phyloP scores from a whole-genome alignment of 2,113 vertebrate species.

The Laticauda laticaudata region DNA sequence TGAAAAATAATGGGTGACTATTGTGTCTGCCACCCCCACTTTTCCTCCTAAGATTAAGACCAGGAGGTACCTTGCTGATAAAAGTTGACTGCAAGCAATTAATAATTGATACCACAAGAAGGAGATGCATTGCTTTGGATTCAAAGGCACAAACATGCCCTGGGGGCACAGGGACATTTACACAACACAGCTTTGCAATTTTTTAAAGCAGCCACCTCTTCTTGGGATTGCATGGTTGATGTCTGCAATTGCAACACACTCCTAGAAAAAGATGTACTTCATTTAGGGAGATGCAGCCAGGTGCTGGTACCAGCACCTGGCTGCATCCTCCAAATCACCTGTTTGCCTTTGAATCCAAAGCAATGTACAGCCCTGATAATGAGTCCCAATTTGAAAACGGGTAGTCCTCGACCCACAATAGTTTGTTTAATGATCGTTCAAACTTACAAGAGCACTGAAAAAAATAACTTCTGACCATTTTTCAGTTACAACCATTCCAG shows the following conservation, averaged over 20 bases:
- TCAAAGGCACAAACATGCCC: not conserved
- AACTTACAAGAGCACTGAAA: not conserved
- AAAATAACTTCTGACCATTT: not conserved
- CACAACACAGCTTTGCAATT: not conserved
- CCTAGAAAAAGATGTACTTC: not conserved
- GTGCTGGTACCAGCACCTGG: no score
- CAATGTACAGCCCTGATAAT: not conserved
- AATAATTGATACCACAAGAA: not conserved
- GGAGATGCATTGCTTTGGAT: not conserved
- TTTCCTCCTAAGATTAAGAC: not conserved
- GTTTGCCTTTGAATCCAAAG: not conserved
- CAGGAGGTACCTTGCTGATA: not conserved
- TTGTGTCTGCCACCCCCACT: not conserved
- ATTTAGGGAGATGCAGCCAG: not conserved
- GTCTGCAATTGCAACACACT: not conserved
- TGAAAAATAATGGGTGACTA: not conserved
- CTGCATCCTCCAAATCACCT: not conserved
- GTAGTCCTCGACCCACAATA: not conserved
- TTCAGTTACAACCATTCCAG: not conserved
- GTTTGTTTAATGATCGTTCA: not conserved
- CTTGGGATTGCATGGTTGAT: not conserved
- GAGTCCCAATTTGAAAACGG: not conserved
- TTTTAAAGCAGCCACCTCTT: not conserved
- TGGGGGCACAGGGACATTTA: not conserved
- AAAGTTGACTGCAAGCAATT: not conserved